phyloP scores from a whole-genome alignment of 2,888 invertebrate genomes.

The Sphaerophoria taeniata region DNA sequence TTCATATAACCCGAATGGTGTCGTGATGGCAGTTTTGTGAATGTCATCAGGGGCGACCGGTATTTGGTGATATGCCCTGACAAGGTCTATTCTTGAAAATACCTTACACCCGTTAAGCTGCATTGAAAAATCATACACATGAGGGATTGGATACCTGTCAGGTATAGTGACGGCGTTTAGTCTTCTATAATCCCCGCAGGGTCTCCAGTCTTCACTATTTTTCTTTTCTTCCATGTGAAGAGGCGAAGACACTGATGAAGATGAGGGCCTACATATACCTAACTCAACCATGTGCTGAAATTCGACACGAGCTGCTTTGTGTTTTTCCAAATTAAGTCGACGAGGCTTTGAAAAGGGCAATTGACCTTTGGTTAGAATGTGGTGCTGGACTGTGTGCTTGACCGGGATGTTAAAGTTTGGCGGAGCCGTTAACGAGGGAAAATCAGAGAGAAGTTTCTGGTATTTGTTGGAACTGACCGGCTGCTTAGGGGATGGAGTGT shows the following conservation, averaged over 20 bases:
- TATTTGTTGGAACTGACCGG: neutral
- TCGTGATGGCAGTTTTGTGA: no score
- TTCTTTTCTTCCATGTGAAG: conserved; percentile 52
- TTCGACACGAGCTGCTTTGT: conserved; percentile 42
- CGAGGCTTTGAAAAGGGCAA: conserved; percentile 40
- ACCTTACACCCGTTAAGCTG: conserved; percentile 13
- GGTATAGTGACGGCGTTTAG: conserved; percentile 35
- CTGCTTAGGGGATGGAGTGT: neutral
- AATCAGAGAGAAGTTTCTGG: neutral
- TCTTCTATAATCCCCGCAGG: conserved; percentile 42
- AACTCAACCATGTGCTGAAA: conserved; percentile 46
- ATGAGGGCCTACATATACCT: conserved; percentile 52
- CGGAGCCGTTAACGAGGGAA: conserved; percentile 4
- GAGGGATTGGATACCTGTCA: conserved; percentile 32
- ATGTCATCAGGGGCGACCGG: no score
- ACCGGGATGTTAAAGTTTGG: conserved; percentile 1
- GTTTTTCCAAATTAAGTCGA: conserved; percentile 32
- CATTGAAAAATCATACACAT: conserved; percentile 43
- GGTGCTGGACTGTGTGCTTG: conserved; percentile 38
- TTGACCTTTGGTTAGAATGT: conserved; percentile 38
- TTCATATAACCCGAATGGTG: conserved; percentile 61
- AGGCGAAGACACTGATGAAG: conserved; percentile 38
- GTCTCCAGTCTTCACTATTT: conserved; percentile 27
- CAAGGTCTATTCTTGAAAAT: conserved; percentile 34
- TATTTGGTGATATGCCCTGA: no score